phyloP scores from a whole-genome alignment of 2,113 vertebrate species.

The Turdus rufiventris region DNA sequence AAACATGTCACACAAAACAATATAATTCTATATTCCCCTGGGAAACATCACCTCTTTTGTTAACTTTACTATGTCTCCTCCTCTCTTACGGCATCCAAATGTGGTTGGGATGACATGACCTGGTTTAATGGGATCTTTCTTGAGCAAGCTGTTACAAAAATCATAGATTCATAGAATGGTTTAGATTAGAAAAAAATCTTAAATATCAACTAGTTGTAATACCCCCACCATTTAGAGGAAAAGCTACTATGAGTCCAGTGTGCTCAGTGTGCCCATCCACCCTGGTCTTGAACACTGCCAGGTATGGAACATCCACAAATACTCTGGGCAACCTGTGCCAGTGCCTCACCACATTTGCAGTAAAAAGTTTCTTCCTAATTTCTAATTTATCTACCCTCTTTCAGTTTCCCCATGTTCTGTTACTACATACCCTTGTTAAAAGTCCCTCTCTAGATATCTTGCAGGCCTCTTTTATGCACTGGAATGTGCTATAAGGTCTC shows the following conservation, averaged over 20 bases:
- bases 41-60: neutral
- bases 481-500: neutral
- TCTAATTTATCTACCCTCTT: neutral
- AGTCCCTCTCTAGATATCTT: neutral
- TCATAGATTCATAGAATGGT: neutral
- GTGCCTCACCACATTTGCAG: neutral
- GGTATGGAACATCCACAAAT: neutral
- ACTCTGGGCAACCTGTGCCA: neutral
- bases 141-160: neutral
- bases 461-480: neutral
- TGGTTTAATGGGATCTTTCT: neutral
- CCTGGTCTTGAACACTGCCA: neutral
- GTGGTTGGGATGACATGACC: neutral
- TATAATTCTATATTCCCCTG: neutral
- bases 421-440: neutral
- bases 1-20: neutral
- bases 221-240: neutral
- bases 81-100: neutral
- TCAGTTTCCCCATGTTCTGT: neutral
- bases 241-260: neutral
- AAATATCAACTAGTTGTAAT: neutral
- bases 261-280: neutral
- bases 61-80: neutral
- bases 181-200: neutral
- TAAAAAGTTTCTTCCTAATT: neutral